Conservation (phyloP, 2,888 invertebrate genomes). For the Polydrusus cervinus region DNA sequence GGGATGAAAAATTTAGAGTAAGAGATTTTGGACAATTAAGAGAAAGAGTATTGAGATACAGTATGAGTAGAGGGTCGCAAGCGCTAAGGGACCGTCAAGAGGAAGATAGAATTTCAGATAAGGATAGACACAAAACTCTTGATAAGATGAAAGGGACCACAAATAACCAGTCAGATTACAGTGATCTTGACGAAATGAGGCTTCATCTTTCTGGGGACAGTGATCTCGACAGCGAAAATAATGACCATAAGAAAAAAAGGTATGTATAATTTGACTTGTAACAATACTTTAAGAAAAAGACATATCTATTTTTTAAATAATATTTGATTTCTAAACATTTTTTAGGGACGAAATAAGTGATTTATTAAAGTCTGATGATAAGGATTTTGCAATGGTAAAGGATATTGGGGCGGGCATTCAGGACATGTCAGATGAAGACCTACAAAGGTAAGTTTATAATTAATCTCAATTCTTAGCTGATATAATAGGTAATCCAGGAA, state of each 20-base stretch:
- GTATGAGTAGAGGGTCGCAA: neutral
- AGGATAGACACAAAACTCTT: neutral
- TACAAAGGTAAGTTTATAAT: neutral
- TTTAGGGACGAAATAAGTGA: neutral
- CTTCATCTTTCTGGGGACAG: conserved; percentile 28
- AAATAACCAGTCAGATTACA: neutral
- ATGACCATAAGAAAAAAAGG: conserved; percentile 1
- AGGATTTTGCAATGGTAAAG: too few species aligned
- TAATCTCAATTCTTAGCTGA: too few species aligned
- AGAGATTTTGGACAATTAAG: neutral
- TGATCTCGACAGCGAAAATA: neutral
- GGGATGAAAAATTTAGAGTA: neutral
- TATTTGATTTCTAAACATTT: neutral
- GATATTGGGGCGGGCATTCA: neutral
- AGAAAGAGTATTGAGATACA: conserved; percentile 14
- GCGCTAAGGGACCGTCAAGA: neutral
- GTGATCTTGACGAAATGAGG: conserved; percentile 23
- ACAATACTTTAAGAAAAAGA: too few species aligned
- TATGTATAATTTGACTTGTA: neutral
- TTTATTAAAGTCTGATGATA: too few species aligned
- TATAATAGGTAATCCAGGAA: too few species aligned
- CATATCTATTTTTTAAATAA: too few species aligned
- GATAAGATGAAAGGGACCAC: neutral
- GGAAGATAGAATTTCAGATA: neutral
- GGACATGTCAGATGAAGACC: neutral